Evolutionary conservation across 2,888 invertebrate species (phyloP), one percentile per base, ranked within the genome.

Genomic region (Elgonia sp.): DNA sequence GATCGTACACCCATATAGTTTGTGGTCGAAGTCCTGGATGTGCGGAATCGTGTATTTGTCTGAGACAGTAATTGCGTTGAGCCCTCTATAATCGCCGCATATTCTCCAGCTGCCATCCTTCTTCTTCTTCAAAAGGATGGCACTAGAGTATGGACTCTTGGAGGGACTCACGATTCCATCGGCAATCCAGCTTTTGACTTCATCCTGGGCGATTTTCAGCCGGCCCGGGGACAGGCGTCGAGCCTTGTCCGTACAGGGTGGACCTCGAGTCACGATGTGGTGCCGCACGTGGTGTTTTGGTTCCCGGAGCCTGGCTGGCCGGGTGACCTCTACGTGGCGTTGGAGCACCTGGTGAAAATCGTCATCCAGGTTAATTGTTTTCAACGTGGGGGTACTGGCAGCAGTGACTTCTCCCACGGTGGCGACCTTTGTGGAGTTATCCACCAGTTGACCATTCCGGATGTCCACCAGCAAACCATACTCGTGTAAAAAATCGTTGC

Each of bases 401-500:
- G 37, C 9, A 9, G 37, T 37, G 6, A 39, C 5, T 39, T 37
- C 4, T 16, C 62, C 29, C 16, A 16, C 8, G 16, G 62, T 10
- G 4, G 39, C 5, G 18, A 67, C 10, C 10, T 18, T 6, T 5
- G 62, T 62, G 1, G 18, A n/a, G 14, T 4, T 20, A 95, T 79
- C 62, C 7, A 84, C 37, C 1, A 87, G 37, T 0, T 65, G 14
- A 0, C 55, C n/a, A 0, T 46, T 63, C 10, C 20, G 18, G 4
- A 87, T 0, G 21, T 84, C 76, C 3, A 80, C 50, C 0, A 87
- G 20, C 0, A 87, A 46, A 0, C 70, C 63, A 46, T 72, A 84
- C 16, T 73, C 16, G 10, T 60, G 16, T 3, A 94, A 70, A 75
- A 94, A 93, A 89, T 93, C 93, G 0, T 90, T 93, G 14, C 93